Conservation (phyloP, 2,888 invertebrate genomes). For the Drosophila falleni region DNA sequence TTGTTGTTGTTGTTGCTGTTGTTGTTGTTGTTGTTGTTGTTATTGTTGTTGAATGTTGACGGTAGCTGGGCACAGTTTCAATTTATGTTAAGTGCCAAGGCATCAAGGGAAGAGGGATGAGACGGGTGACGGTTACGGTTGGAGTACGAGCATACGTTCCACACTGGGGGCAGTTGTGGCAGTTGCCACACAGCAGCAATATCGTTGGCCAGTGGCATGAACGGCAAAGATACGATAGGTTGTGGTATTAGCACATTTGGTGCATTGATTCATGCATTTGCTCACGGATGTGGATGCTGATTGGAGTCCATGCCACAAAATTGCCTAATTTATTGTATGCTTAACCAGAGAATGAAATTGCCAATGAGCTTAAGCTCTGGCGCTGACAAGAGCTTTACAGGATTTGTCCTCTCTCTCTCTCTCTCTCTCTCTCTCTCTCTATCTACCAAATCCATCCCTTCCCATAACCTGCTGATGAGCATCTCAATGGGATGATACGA, state of each 20-base stretch:
- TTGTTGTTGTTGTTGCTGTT: not conserved
- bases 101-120: not conserved
- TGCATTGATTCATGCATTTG: conserved; percentile 63
- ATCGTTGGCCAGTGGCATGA: conserved; percentile 1
- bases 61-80: conserved; percentile 53
- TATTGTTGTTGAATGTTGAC: conserved; percentile 24
- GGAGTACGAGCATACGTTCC: conserved; percentile 42
- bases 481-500: not conserved
- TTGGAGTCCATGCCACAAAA: conserved; percentile 51
- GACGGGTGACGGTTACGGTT: not conserved
- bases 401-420: not conserved
- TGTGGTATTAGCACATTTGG: conserved; percentile 45
- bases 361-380: conserved; percentile 39
- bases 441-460: not conserved
- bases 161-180: conserved; percentile 31
- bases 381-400: conserved; percentile 19
- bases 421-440: too few species aligned
- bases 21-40: not conserved
- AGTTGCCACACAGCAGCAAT: conserved; percentile 9
- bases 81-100: conserved; percentile 60
- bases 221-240: conserved; percentile 12
- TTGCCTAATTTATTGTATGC: conserved; percentile 67
- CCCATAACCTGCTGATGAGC: conserved; percentile 5
- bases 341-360: conserved; percentile 49
- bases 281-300: conserved; percentile 28